Conservation (phyloP, 2,797 vertebrate genomes). For the Petrocephalus schoutedeni region DNA sequence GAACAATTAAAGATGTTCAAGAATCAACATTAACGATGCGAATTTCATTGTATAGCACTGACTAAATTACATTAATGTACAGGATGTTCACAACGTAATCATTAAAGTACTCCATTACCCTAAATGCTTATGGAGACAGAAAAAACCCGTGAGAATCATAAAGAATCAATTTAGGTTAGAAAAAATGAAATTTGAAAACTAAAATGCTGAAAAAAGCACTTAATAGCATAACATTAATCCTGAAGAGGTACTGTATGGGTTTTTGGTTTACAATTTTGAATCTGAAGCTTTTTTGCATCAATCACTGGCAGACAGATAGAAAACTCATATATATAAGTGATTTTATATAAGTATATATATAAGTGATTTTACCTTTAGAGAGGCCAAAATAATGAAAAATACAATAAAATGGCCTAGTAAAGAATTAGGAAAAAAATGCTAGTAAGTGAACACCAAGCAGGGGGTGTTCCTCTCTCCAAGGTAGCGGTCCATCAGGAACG, state of each 20-base stretch:
- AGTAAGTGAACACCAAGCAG: neutral
- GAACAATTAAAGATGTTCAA: conserved; percentile 1
- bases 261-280: neutral
- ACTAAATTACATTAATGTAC: neutral
- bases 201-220: neutral
- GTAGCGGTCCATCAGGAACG: neutral
- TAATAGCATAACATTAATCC: neutral
- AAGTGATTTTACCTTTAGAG: neutral
- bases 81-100: neutral
- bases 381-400: neutral
- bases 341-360: no score
- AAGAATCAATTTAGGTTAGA: neutral
- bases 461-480: neutral
- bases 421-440: neutral
- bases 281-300: neutral
- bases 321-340: neutral
- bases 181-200: neutral
- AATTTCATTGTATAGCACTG: neutral
- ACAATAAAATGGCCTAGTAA: neutral
- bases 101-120: neutral
- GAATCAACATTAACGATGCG: neutral
- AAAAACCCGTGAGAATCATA: neutral
- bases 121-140: neutral
- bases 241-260: neutral
- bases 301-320: neutral